Base-by-base conservation (phyloP, 2,797 vertebrate species). In the Alcedo quadribrachys region DNA sequence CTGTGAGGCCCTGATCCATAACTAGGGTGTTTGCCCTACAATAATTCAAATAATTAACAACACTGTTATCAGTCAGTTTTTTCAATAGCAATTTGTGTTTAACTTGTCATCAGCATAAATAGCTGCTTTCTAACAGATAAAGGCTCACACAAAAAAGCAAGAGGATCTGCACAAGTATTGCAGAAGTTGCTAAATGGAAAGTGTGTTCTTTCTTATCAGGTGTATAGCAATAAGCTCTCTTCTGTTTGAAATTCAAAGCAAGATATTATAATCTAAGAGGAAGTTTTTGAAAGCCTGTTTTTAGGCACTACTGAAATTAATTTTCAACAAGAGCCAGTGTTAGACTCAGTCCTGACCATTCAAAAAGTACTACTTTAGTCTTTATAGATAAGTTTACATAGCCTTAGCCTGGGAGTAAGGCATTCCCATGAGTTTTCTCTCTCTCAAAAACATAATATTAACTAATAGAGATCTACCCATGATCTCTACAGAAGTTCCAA, bases 191-290 rank as follows among this genome's bases (percentile, higher is more conserved):
- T 32, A 24, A n/a, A 43, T 24, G 15, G 37, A 24, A 80, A 43
- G 24, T 12, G 3, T 54, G 81, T 30, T 15, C 50, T 35, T 62
- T 66, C 66, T 30, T 54, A 43, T 35, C 54, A 33, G 12, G 1
- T 46, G 3, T 40, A 46, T 73, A 1, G 0, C 28, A 46, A 5
- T 4, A 0, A 22, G 73, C 28, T 37, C 46, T 54, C 32, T 51
- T 43, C 79, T 45, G 14, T 14, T 77, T 58, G 46, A 78, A 87
- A 68, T 65, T 78, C 69, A 82, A 19, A 73, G 51, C 16, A 13
- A 46, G 53, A 15, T 28, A 33, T 55, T 79, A 2, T 6, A 27
- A 42, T 42, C 18, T 46, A 67, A 15, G 15, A 8, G 8, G 66
- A 58, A 57, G 14, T 25, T 90, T 86, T 73, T 40, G 33, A 60